phyloP scores from a whole-genome alignment of 2,797 vertebrate species.

The Rhincodon typus region DNA sequence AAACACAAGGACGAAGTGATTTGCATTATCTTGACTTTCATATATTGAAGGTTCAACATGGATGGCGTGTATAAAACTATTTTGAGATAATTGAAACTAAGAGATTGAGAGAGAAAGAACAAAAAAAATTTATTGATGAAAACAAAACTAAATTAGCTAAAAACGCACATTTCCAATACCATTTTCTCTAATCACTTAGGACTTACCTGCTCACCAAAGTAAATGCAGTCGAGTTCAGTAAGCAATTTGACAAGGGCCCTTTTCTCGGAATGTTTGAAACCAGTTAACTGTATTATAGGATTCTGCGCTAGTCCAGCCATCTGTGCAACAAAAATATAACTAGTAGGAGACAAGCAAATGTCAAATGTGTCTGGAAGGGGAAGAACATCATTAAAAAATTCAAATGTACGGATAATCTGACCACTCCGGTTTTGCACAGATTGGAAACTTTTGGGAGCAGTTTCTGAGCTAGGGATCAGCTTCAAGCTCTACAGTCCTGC shows the following conservation, averaged over 20 bases:
- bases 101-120: conserved; percentile 37
- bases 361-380: not conserved
- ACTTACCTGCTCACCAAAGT: conserved; percentile 58
- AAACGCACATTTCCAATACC: conserved; percentile 34
- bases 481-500: no score
- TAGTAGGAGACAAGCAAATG: not conserved
- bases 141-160: conserved; percentile 40
- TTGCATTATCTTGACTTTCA: not conserved
- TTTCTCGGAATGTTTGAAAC: conserved; percentile 59
- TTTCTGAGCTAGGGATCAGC: no score
- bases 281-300: conserved; percentile 58
- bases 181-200: conserved; percentile 41
- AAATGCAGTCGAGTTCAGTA: conserved; percentile 54
- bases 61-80: no score
- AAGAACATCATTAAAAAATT: not conserved
- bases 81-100: not conserved
- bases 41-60: conserved; percentile 61
- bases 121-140: conserved; percentile 40
- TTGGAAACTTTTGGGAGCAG: not conserved
- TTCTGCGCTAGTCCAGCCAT: conserved; percentile 46
- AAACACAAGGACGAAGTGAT: not conserved
- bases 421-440: not conserved
- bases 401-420: not conserved
- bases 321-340: conserved; percentile 44
- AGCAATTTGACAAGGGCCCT: conserved; percentile 46